Percentiles rank a stretch among this genome's conserved stretches.
Conservation (phyloP, 2,797 vertebrate genomes). For the Trichosurus vulpecula region DNA sequence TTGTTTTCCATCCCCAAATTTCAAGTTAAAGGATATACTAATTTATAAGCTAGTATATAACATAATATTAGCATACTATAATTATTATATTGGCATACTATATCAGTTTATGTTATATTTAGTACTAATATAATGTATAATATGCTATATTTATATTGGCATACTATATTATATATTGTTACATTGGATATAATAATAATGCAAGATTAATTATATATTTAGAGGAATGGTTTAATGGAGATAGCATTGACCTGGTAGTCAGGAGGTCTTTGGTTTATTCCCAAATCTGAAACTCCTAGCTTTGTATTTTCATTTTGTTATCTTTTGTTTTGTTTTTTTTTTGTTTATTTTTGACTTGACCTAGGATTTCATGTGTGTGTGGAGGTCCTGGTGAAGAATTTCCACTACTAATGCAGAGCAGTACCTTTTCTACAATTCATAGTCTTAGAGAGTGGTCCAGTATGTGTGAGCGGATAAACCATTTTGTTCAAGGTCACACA, state of each 20-base stretch:
- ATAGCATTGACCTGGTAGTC: neutral
- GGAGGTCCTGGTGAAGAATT: neutral
- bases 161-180: too few species aligned
- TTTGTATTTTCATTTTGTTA: neutral
- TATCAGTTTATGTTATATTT: too few species aligned
- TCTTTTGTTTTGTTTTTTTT: neutral
- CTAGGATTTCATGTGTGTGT: neutral
- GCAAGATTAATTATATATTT: neutral
- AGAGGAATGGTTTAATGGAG: neutral
- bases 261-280: neutral
- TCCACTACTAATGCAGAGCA: neutral
- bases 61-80: neutral
- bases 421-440: neutral
- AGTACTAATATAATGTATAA: too few species aligned
- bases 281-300: neutral
- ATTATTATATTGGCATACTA: neutral
- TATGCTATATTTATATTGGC: neutral
- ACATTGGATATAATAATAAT: neutral
- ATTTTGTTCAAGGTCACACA: neutral
- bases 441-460: neutral
- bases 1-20: neutral
- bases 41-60: neutral
- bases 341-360: neutral
- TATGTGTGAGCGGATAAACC: accelerated
- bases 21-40: neutral